phyloP scores from a whole-genome alignment of 2,888 invertebrate species.

The Pristionchus japonicus region DNA sequence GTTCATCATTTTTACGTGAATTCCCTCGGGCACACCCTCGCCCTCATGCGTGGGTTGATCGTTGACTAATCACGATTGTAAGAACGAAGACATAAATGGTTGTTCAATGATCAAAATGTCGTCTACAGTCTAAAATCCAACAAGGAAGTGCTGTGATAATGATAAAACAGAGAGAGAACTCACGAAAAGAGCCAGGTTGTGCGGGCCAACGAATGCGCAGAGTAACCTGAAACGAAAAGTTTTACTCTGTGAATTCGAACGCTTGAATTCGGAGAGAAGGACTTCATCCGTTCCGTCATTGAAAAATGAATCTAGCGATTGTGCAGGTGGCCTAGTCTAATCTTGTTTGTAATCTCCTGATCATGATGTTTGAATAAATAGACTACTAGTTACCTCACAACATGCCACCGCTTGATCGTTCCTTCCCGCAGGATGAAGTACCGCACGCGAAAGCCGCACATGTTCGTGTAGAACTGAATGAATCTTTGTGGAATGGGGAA shows the following conservation, averaged over 20 bases:
- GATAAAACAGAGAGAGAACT: neutral
- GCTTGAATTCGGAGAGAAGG: too few species aligned
- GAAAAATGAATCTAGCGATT: too few species aligned
- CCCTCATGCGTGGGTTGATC: neutral
- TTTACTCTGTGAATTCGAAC: neutral
- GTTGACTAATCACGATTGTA: neutral
- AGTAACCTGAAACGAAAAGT: neutral
- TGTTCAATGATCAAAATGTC: too few species aligned
- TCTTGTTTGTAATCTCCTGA: neutral
- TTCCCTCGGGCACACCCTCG: neutral
- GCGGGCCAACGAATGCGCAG: neutral
- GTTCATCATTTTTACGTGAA: neutral
- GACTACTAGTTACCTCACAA: neutral
- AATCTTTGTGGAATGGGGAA: too few species aligned
- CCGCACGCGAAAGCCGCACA: neutral
- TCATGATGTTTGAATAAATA: neutral
- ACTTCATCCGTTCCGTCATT: neutral
- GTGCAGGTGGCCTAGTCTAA: too few species aligned
- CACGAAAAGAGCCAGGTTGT: neutral
- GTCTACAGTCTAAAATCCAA: too few species aligned
- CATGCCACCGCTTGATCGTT: neutral
- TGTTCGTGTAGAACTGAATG: constrained; percentile 33
- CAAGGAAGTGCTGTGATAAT: neutral
- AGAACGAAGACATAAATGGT: neutral
- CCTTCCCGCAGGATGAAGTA: neutral